Base-by-base conservation (phyloP, 2,797 vertebrate genomes). In the Chaenodraco wilsoni region DNA sequence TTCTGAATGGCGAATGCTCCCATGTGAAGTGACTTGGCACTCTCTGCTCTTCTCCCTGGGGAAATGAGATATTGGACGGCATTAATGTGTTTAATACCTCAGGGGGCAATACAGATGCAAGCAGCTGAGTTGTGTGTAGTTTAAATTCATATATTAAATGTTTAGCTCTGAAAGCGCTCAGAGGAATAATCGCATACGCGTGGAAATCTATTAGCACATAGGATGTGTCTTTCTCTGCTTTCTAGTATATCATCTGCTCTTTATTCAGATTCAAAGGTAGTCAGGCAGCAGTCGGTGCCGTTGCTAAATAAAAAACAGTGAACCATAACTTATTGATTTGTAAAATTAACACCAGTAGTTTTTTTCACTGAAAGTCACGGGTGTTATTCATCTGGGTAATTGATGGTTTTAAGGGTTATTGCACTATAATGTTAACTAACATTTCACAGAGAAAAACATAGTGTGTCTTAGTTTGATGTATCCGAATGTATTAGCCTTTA, bases 21-120 rank as follows among this genome's bases (percentile, higher is more conserved):
- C 78, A 71, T 82, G 74, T 88, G 82, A 85, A 83, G 71, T 85
- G 85, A 84, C 77, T 74, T 81, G 83, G 81, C 76, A 43, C 78
- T 71, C 78, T 71, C 14, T 51, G 55, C 79, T 80, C 50, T 64
- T 84, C 78, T 84, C 69, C 19, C 54, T 10, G 71, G 74, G 76
- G 72, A 89, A 88, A 88, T 65, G 55, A 87, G 65, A 86, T 69
- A 82, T 57, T 66, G 58, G 81, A 69, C 21, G 48, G 48, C 50
- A 68, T 75, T 87, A 77, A 41, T 84, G 48, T 54, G 86, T 56
- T 60, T 63, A 70, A 74, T 71, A 41, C 76, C 48, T 48, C 41
- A 21, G 73, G 69, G 74, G 84, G 52, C 31, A 52, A 59, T 74
- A 57, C 68, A 74, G 56, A 76, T 49, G 75, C 63, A 58, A 74